A percentile compares a stretch with the other conserved stretches of the same genome.
Conservation (phyloP, 92 coral and sea anemone species). For the Porites cylindrica region DNA sequence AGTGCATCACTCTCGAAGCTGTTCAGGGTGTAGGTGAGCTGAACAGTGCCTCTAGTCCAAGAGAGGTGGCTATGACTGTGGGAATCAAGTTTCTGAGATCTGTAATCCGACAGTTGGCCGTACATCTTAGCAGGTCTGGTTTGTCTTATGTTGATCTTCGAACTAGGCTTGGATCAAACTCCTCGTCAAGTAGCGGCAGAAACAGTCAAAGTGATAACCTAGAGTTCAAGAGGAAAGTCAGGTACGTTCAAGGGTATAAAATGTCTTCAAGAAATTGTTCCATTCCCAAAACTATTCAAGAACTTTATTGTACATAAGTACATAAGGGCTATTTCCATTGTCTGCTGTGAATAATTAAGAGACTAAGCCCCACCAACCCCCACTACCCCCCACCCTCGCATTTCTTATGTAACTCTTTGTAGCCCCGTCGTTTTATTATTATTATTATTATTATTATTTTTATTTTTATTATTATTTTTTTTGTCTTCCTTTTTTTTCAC, state of each 20-base stretch:
- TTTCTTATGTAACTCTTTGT: too few species aligned
- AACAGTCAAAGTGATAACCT: constrained; percentile 70
- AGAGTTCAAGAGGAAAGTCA: constrained; percentile 80
- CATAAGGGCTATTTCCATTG: too few species aligned
- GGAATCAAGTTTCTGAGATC: constrained; percentile 87
- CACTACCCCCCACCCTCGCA: too few species aligned
- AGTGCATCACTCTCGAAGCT: constrained; percentile 60
- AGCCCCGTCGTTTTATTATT: too few species aligned
- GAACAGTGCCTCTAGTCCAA: constrained; percentile 39
- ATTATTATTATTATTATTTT: too few species aligned
- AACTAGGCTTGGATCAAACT: constrained; percentile 71
- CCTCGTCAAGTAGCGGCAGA: constrained; percentile 44
- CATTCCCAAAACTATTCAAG: too few species aligned
- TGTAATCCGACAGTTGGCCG: constrained; percentile 86
- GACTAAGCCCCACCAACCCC: too few species aligned
- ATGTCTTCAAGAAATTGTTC: not conserved
- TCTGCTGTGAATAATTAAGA: too few species aligned
- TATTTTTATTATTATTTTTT: too few species aligned
- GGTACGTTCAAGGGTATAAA: constrained; percentile 46
- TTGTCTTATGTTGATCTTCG: constrained; percentile 87
- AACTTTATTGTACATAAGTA: too few species aligned
- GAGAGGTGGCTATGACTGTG: constrained; percentile 71
- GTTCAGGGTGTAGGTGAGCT: constrained; percentile 41
- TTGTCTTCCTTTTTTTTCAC: not conserved
- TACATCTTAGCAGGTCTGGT: constrained; percentile 87